Percentiles rank a stretch among this genome's conserved stretches.
Evolutionary conservation across 2,888 invertebrate species (phyloP).

Genomic region (Polydrusus cervinus): DNA sequence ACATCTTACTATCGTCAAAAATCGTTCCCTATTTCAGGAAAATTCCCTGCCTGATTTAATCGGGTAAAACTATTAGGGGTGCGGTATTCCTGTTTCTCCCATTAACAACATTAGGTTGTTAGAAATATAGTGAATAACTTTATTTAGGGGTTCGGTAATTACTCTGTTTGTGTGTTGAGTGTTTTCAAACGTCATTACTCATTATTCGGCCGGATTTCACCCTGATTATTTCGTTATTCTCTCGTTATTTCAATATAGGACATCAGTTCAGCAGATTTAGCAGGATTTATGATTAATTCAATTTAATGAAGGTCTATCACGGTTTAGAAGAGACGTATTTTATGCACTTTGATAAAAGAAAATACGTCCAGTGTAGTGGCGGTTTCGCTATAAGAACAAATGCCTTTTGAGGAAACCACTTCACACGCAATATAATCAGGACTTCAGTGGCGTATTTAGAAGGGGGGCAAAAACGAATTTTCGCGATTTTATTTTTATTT

Average conservation of each 20-base stretch:
- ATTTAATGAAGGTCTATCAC: too few species aligned
- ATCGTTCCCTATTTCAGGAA: background rate
- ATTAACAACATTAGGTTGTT: constrained; percentile 28
- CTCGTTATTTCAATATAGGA: constrained; percentile 23
- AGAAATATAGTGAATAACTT: constrained; percentile 36
- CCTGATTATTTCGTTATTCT: constrained; percentile 26
- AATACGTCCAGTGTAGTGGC: too few species aligned
- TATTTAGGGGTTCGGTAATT: constrained; percentile 34
- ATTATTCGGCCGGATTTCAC: constrained; percentile 17
- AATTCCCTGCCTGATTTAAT: constrained; percentile 9
- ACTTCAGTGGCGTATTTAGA: too few species aligned
- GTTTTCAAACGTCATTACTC: constrained; percentile 29
- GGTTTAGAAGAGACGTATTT: too few species aligned
- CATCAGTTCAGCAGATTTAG: background rate
- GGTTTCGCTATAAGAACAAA: too few species aligned
- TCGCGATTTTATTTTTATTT: too few species aligned
- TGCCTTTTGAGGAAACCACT: too few species aligned
- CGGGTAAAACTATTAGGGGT: constrained; percentile 10
- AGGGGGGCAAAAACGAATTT: too few species aligned
- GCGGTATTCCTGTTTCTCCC: constrained; percentile 10
- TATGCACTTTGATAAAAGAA: too few species aligned
- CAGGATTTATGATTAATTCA: background rate
- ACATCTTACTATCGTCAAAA: background rate
- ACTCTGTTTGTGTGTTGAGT: constrained; percentile 36
- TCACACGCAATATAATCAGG: too few species aligned